A percentile compares a stretch with the other conserved stretches of the same genome.
phyloP scores from a whole-genome alignment of 1,140 invertebrate species.

The Elysia chlorotica region DNA sequence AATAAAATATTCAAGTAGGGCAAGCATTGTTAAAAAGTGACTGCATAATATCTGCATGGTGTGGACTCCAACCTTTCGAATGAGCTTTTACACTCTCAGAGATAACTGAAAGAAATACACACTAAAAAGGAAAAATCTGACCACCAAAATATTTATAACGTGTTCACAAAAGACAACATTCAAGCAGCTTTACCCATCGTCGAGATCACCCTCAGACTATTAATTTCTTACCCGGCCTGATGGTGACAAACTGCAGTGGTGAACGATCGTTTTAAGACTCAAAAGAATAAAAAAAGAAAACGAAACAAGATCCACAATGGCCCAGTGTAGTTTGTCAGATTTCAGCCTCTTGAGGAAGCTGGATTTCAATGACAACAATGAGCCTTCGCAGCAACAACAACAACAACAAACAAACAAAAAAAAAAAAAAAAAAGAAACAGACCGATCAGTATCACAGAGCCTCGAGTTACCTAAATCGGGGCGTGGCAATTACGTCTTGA shows the following conservation, averaged over 20 bases:
- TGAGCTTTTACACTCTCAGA: neutral
- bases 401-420: no score
- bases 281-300: neutral
- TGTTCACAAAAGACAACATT: neutral
- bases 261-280: neutral
- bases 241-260: neutral
- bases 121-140: neutral
- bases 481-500: no score
- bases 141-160: neutral
- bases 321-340: neutral
- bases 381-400: no score
- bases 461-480: no score
- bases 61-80: neutral
- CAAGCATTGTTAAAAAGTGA: neutral
- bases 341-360: neutral
- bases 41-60: neutral
- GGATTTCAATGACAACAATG: neutral
- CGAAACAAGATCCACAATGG: neutral
- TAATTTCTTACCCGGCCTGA: neutral
- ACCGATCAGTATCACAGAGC: no score
- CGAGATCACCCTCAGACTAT: neutral
- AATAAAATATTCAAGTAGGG: neutral
- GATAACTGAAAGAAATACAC: neutral
- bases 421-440: no score
- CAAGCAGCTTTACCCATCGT: neutral